These are phyloP conservation scores for Lichenostomus cassidix DNA, from an alignment of 2,113 vertebrate species.

Conservation along the genomic window DNA sequence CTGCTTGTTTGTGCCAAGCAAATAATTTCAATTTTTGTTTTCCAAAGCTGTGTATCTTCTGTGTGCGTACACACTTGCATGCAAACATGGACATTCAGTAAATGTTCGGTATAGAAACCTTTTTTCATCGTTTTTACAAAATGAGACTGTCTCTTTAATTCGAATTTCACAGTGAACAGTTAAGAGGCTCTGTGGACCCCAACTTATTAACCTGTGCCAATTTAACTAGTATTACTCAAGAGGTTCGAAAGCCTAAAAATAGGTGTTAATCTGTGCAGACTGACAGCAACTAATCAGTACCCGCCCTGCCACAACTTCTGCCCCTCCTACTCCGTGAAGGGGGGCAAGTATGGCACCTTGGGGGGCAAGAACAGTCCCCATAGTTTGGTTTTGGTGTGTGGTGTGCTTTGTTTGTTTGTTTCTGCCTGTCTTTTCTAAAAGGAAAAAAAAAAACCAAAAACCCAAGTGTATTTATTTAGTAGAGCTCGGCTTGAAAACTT, in stretches of 20 bases:
- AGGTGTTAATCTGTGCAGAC: constrained; percentile 49
- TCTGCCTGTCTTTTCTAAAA: background rate
- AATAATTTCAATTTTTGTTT: background rate
- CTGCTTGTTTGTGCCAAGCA: background rate
- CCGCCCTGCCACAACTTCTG: constrained; percentile 41
- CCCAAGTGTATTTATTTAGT: background rate
- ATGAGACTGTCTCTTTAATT: constrained; percentile 55
- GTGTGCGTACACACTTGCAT: rapidly evolving
- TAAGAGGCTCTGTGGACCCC: constrained; percentile 50
- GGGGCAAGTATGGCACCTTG: background rate
- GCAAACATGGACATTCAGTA: background rate
- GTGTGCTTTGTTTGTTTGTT: background rate
- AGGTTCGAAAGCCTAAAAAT: constrained; percentile 60
- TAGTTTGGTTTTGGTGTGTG: background rate
- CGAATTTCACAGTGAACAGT: constrained; percentile 21
- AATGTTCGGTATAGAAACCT: background rate
- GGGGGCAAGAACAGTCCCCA: background rate
- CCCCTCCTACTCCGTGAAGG: background rate
- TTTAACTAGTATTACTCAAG: constrained; percentile 56
- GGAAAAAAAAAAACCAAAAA: background rate
- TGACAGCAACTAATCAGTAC: constrained; percentile 30
- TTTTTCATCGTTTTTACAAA: background rate
- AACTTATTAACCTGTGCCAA: constrained; percentile 58
- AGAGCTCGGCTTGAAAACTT: constrained; percentile 16
- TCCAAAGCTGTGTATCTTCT: background rate